Base-by-base conservation (phyloP, 1,140 invertebrate genomes). In the Odontomachus brunneus region DNA sequence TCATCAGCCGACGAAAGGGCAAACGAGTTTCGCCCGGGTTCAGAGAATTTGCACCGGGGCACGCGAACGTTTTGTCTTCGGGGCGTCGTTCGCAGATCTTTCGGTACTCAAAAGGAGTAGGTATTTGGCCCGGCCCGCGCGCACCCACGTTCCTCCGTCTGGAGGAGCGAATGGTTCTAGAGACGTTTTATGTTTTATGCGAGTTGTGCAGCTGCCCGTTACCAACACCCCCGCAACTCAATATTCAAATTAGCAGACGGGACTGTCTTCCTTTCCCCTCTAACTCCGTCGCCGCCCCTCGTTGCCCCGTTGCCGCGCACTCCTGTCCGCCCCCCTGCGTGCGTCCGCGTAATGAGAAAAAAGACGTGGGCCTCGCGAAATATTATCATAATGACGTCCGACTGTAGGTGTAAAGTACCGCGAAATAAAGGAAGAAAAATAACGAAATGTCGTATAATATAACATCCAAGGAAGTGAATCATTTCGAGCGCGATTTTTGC, bases 181-280 rank as follows among this genome's bases (percentile, higher is more conserved):
- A 86, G 91, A 92, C 89, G 91, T 91, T 93, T 92, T 92, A 92
- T 91, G 91, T 88, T 92, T 92, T 91, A 91, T 89, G 89, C 86
- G 89, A 90, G 87, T 88, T 84, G 89, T 88, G 92, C 92, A 92
- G 91, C 92, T 93, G 93, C 88, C 87, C 88, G 89, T 89, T 92
- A 88, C 89, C 84, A 83, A 92, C 91, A 93, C 92, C 91, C 92
- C 91, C 92, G 91, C 92, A 93, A 91, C 88, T 91, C 90, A 92
- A 91, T 93, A 94, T 93, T 93, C 91, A 94, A 94, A 93, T 93
- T 90, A 93, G 88, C 90, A 83, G 87, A 87, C 87, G 84, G 55
- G 81, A 65, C 88, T 63, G n/a, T 80, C 67, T 76, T 51, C 48
- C 60, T 69, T 9, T 55, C 33, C 24, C 44, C 44, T 33, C 51